Evolutionary conservation across 2,888 invertebrate species (phyloP).

Genomic region (Cecidostiba fungosa): DNA sequence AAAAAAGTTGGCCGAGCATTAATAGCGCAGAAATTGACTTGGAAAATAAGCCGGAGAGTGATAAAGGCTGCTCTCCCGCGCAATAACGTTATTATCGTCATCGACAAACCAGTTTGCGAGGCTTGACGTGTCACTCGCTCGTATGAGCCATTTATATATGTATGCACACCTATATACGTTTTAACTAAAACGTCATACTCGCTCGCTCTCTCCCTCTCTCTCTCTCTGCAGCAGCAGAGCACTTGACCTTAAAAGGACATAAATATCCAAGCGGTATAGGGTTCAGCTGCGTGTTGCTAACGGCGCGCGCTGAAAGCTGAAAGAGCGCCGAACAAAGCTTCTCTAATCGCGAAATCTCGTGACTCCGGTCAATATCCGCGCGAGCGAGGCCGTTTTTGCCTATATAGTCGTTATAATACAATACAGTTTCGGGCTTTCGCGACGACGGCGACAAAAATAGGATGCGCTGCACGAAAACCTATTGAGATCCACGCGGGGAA

Average conservation of each 20-base stretch:
- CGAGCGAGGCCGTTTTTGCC: conserved; percentile 64
- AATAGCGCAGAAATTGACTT: conserved; percentile 6
- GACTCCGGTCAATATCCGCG: conserved; percentile 61
- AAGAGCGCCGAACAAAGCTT: neutral
- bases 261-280: conserved; percentile 30
- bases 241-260: conserved; percentile 57
- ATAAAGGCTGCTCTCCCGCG: neutral
- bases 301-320: neutral
- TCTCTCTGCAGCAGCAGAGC: neutral
- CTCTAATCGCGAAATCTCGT: conserved; percentile 61
- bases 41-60: neutral
- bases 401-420: neutral
- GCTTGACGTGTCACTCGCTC: neutral
- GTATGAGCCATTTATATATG: neutral
- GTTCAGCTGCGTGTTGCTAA: neutral
- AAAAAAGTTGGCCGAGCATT: neutral
- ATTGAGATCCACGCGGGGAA: too few species aligned
- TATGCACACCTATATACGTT: neutral
- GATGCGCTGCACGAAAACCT: conserved; percentile 40
- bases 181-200: conserved; percentile 48
- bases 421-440: conserved; percentile 52
- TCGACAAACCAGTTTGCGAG: conserved; percentile 18
- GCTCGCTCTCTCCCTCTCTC: neutral
- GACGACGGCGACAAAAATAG: conserved; percentile 43
- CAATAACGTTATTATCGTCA: neutral